Evolutionary conservation across 1,140 invertebrate genomes (phyloP), one percentile per base, ranked within the genome.

Genomic region (Tetramorium alpestre): DNA sequence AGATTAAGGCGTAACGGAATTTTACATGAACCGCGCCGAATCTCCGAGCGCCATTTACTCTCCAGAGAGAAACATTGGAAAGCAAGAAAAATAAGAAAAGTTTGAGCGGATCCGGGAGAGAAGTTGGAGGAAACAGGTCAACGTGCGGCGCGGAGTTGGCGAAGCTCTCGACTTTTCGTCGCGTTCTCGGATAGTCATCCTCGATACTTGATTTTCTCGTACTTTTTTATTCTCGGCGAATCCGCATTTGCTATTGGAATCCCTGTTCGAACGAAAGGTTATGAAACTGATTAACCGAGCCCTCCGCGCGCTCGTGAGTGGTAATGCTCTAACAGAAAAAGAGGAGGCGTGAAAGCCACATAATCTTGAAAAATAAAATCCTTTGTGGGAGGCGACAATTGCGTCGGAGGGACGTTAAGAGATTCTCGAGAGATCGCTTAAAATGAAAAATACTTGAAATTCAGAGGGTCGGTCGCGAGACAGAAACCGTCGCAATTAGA

Each of bases 391-490:
- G 41, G 69, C 18, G 25, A 82, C 41, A 33, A 84, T 75, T 41
- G 49, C 28, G 51, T 6, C n/a, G 54, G 1, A 5, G 25, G 51
- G 41, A 38, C 11, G 11, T 18, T 64, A 78, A 85, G 47, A 54
- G 62, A 80, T 54, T 7, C 72, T 6, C 58, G 25, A 54, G 22
- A 13, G 75, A 85, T 56, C 69, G 38, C 28, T 60, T 75, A 73
- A 75, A 60, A 60, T 47, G 54, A 58, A 84, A 84, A 73, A 84
- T 73, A 84, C 80, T 84, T 75, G 69, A 84, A 84, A 84, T 84
- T 84, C 80, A 82, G 67, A 58, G 80, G 6, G 51, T 60, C 6
- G 18, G 47, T 18, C 49, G 62, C 49, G 54, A 49, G 25, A 47
- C 28, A 22, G 67, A 54, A 72, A 73, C 67, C 54, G 80, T 62